These are phyloP conservation scores for Isichthys henryi DNA, from an alignment of 2,113 vertebrate species.

Conservation along the genomic window DNA sequence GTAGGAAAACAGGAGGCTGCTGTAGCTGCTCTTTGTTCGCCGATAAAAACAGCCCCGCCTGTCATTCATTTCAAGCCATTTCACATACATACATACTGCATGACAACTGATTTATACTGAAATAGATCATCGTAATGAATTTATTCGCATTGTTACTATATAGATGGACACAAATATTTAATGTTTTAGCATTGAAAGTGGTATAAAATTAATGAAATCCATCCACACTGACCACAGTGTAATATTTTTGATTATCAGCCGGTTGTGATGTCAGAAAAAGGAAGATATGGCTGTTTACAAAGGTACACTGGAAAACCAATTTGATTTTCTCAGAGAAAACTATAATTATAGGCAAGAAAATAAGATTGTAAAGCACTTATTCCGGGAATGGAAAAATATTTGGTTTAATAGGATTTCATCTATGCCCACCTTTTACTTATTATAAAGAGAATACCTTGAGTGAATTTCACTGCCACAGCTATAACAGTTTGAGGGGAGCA, in stretches of 20 bases:
- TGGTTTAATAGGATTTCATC: neutral
- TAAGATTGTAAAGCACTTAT: neutral
- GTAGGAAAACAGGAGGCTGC: neutral
- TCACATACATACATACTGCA: neutral
- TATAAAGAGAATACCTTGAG: neutral
- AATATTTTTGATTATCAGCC: neutral
- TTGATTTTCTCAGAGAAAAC: neutral
- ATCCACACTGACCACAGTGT: neutral
- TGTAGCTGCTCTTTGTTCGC: neutral
- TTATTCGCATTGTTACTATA: neutral
- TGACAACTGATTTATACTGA: neutral
- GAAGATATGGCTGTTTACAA: neutral
- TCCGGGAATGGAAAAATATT: neutral
- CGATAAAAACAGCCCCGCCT: neutral
- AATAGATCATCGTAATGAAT: neutral
- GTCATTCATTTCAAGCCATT: neutral
- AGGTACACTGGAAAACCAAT: neutral
- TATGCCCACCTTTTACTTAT: neutral
- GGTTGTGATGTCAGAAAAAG: neutral
- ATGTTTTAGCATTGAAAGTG: neutral
- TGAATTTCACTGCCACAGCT: neutral
- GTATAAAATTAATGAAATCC: neutral
- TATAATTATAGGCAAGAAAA: neutral
- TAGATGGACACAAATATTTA: neutral
- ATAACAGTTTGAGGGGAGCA: neutral